phyloP scores from a whole-genome alignment of 2,113 vertebrate species.

The Lethenteron reissneri region DNA sequence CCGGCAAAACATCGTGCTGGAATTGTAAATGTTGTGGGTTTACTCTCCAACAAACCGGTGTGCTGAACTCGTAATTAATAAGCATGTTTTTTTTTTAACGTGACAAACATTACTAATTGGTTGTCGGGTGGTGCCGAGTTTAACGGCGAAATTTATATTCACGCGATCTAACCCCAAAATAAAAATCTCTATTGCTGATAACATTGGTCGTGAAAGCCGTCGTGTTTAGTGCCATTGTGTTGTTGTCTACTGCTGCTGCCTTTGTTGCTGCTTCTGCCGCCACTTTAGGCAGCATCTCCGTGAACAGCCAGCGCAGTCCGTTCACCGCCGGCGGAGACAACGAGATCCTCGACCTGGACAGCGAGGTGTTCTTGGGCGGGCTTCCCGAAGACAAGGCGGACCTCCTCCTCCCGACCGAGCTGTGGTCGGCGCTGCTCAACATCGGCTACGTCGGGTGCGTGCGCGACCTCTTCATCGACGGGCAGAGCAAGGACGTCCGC shows the following conservation, averaged over 20 bases:
- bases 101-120: not conserved
- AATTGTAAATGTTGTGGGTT: too few relatives aligned
- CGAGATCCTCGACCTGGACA: conserved; percentile 62
- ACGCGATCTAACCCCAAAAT: not conserved
- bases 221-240: not conserved
- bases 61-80: too few relatives aligned
- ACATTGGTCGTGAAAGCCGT: not conserved
- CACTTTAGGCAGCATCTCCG: conserved; percentile 46
- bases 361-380: conserved; percentile 62
- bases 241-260: not conserved
- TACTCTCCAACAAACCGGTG: too few relatives aligned
- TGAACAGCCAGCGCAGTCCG: conserved; percentile 54
- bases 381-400: conserved; percentile 39
- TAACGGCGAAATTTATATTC: not conserved
- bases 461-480: conserved; percentile 1
- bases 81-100: too few relatives aligned
- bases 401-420: conserved; percentile 15
- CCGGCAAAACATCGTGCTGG: too few relatives aligned
- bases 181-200: not conserved
- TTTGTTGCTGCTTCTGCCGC: conserved; percentile 4
- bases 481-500: conserved; percentile 3
- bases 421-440: not conserved
- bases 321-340: conserved; percentile 62
- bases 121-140: not conserved
- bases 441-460: conserved; percentile 1